These are phyloP conservation scores for Amblyopsis rosae DNA, from an alignment of 2,113 vertebrate genomes.

Conservation along the genomic window DNA sequence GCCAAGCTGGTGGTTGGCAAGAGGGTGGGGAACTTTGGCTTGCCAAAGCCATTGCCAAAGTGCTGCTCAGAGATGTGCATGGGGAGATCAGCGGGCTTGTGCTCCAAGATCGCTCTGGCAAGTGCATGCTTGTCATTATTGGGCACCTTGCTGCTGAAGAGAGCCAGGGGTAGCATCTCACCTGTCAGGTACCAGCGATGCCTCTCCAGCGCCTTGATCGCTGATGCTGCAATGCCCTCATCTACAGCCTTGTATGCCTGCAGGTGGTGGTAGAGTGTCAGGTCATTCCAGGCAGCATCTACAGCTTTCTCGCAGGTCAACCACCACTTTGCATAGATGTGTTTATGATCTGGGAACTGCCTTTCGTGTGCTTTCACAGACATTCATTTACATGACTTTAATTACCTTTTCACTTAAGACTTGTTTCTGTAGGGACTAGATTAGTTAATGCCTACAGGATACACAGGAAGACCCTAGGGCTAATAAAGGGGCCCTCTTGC, in stretches of 20 bases:
- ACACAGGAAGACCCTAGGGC: too few species aligned
- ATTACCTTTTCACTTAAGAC: too few species aligned
- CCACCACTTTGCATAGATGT: constrained; percentile 1
- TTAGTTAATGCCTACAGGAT: too few species aligned
- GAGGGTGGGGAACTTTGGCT: background rate
- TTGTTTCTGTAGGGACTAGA: too few species aligned
- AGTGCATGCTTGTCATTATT: background rate
- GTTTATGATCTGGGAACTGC: too few species aligned
- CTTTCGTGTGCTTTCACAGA: too few species aligned
- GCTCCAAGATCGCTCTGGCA: background rate
- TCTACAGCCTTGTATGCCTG: too few species aligned
- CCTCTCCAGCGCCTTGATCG: background rate
- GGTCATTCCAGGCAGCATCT: background rate
- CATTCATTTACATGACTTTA: too few species aligned
- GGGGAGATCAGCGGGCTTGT: background rate
- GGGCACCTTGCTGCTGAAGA: background rate
- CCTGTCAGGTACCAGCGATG: background rate
- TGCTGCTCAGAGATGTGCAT: background rate
- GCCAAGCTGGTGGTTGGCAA: background rate
- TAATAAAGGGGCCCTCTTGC: too few species aligned
- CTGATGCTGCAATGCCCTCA: background rate
- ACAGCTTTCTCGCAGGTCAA: background rate
- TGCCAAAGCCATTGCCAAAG: background rate
- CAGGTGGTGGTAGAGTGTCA: too few species aligned
- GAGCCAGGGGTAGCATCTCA: background rate